Evolutionary conservation across 2,888 invertebrate genomes (phyloP).

Genomic region (Tromatobia lineatoria): DNA sequence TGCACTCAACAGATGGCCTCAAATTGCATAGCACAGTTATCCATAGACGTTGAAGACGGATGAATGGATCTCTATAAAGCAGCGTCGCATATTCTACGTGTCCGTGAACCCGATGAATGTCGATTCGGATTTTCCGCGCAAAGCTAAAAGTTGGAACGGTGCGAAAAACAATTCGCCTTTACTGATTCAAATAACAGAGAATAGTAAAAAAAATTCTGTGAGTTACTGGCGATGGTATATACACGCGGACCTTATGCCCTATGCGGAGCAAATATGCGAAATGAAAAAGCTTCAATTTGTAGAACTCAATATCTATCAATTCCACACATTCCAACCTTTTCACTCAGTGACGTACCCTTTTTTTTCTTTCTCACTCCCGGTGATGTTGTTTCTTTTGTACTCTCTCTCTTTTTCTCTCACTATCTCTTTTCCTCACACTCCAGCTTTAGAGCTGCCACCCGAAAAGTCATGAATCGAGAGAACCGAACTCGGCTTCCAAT

Average conservation of each 20-base stretch:
- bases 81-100: neutral
- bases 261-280: slow-evolving; percentile 54
- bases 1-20: neutral
- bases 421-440: slow-evolving; percentile 36
- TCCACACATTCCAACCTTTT: slow-evolving; percentile 11
- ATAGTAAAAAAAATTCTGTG: slow-evolving; percentile 8
- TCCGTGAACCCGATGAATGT: neutral
- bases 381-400: slow-evolving; percentile 24
- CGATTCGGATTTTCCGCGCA: slow-evolving; percentile 11
- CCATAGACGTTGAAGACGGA: neutral
- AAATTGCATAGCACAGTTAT: neutral
- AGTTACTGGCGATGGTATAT: slow-evolving; percentile 12
- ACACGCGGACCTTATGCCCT: neutral
- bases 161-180: neutral
- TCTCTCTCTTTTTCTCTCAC: slow-evolving; percentile 19
- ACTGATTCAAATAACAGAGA: slow-evolving; percentile 38
- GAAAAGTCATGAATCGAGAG: slow-evolving; percentile 53
- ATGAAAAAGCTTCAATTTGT: slow-evolving; percentile 62
- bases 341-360: slow-evolving; percentile 29
- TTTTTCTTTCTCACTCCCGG: slow-evolving; percentile 35
- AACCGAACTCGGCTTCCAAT: slow-evolving; percentile 50
- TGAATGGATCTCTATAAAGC: slow-evolving; percentile 9
- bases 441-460: slow-evolving; percentile 15
- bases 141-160: neutral
- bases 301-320: slow-evolving; percentile 66